A percentile compares a stretch with the other conserved stretches of the same genome.
phyloP scores from a whole-genome alignment of 2,113 vertebrate genomes.

The Columba janthina region DNA sequence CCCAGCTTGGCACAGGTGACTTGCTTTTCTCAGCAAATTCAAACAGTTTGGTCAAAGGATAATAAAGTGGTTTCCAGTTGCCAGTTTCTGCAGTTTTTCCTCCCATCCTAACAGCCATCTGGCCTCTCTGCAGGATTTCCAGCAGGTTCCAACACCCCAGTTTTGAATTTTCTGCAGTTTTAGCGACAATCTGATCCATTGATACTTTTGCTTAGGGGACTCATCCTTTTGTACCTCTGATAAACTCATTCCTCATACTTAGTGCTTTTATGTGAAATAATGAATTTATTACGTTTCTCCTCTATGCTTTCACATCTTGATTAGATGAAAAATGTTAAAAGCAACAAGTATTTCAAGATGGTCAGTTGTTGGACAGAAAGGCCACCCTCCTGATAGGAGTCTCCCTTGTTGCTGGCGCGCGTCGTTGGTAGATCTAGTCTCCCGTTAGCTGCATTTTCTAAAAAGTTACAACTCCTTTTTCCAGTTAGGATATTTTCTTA shows the following conservation, averaged over 20 bases:
- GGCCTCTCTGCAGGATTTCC: not conserved
- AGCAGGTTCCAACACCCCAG: not conserved
- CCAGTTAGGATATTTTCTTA: not conserved
- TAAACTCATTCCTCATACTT: not conserved
- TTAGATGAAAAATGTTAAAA: not conserved
- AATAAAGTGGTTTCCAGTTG: not conserved
- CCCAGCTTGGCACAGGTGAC: not conserved
- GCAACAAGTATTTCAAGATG: not conserved
- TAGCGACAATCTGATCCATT: not conserved
- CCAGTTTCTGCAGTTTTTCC: not conserved
- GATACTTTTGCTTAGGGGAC: not conserved
- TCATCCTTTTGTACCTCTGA: not conserved
- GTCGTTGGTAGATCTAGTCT: not conserved
- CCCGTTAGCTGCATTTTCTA: not conserved
- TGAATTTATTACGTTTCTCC: not conserved
- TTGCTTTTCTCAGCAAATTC: not conserved
- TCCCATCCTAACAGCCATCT: not conserved
- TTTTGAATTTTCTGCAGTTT: not conserved
- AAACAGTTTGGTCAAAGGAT: not conserved
- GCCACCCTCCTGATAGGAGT: not conserved
- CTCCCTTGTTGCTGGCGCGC: not conserved
- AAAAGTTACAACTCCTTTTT: not conserved
- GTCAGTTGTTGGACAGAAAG: not conserved
- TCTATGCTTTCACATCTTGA: not conserved
- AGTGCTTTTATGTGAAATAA: not conserved